Evolutionary conservation across 2,113 vertebrate species (phyloP).

Genomic region (Chaenogobius annularis): DNA sequence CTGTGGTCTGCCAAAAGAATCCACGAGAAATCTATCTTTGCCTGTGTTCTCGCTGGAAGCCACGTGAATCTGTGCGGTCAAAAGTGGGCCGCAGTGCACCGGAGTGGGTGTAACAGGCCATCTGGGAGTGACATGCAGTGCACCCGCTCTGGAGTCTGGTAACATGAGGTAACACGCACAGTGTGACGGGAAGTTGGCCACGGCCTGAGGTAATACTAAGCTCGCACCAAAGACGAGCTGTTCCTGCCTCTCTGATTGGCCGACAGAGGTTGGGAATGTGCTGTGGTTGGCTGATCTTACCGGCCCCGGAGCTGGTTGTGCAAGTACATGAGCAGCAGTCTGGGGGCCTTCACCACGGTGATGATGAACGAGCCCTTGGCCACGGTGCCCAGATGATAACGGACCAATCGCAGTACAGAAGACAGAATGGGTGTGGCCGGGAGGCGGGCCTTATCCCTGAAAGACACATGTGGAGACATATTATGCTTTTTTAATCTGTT

Average conservation of each 20-base stretch:
- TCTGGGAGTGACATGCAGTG: too few species aligned
- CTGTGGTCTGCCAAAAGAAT: too few species aligned
- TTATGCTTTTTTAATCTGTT: too few species aligned
- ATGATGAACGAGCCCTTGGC: constrained; percentile 99
- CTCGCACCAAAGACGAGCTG: neutral
- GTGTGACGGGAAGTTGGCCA: too few species aligned
- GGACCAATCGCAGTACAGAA: constrained; percentile 88
- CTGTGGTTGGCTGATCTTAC: constrained; percentile 65
- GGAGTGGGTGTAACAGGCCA: too few species aligned
- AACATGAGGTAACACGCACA: too few species aligned
- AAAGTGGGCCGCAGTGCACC: too few species aligned
- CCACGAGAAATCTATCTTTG: too few species aligned
- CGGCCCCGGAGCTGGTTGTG: constrained; percentile 97
- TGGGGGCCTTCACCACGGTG: constrained; percentile 93
- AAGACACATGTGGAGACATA: neutral
- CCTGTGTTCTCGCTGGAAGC: too few species aligned
- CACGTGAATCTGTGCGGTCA: too few species aligned
- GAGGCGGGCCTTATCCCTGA: constrained; percentile 91
- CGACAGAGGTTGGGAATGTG: neutral
- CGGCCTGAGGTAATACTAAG: too few species aligned
- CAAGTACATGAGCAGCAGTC: constrained; percentile 95
- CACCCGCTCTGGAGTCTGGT: too few species aligned
- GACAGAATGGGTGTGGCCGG: constrained; percentile 93
- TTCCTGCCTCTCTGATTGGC: neutral
- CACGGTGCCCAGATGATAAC: constrained; percentile 95